Evolutionary conservation across 2,797 vertebrate species (phyloP), one percentile per base, ranked within the genome.

Genomic region (Morus bassanus): DNA sequence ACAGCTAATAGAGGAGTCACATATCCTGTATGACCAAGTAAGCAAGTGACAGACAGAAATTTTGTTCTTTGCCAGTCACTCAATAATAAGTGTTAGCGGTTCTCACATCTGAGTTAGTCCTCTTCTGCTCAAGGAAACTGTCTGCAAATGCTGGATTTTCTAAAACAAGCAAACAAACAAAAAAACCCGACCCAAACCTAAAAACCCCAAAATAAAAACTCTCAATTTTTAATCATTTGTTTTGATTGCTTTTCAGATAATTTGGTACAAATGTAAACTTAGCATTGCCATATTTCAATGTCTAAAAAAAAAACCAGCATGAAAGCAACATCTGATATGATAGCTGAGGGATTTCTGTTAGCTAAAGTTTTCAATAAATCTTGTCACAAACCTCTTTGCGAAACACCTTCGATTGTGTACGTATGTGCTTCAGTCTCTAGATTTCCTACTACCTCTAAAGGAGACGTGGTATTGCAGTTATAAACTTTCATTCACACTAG

Each of bases 231-330:
- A 93, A 89, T 78, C 2, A 84, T 81, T 93, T 96, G 67, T 80
- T 97, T 92, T 84, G 69, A 93, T 39, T 60, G 35, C n/a, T 82
- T 85, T 89, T 91, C 91, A 91, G 69, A 56, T 78, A 92, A 93
- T 19, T 74, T 31, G 22, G 51, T 85, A 73, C 64, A 92, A 92
- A 88, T 21, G 7, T 81, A 91, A 92, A 94, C 35, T 89, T 63
- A 65, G n/a, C 24, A 59, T 59, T 2, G 2, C 85, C 93, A 5
- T 53, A 85, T 91, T 96, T 91, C 60, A 63, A 46, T 65, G 57
- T 83, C 41, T 72, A 21, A 83, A 92, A 94, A 92, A 94, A 45
- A 78, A 84, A 56, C 0, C 24, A 75, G 4, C 68, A 82, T 61
- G 63, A 94, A 91, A 95, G 18, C 50, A 93, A 43, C 25, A 81